Percentiles rank a stretch among this genome's conserved stretches.
phyloP scores from a whole-genome alignment of 2,113 vertebrate genomes.

The Erythrolamprus reginae region DNA sequence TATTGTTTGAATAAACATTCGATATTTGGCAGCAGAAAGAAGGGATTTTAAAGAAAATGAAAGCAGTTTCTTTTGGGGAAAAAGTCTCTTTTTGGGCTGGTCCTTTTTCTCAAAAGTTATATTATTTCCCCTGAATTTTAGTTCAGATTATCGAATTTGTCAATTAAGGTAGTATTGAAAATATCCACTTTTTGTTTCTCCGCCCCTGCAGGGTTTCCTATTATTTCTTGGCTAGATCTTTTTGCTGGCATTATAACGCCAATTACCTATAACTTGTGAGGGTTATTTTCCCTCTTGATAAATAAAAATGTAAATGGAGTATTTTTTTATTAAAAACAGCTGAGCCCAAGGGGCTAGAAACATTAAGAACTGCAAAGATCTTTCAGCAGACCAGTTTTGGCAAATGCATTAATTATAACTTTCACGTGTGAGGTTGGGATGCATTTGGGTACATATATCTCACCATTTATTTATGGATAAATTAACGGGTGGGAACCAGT shows the following conservation, averaged over 20 bases:
- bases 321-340: neutral
- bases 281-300: neutral
- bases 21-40: too few relatives aligned
- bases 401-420: neutral
- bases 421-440: neutral
- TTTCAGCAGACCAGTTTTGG: neutral
- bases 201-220: neutral
- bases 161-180: neutral
- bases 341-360: neutral
- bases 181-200: neutral
- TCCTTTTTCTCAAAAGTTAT: neutral
- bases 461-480: neutral
- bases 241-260: too few relatives aligned
- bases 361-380: too few relatives aligned
- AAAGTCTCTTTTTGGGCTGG: neutral
- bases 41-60: neutral
- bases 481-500: neutral
- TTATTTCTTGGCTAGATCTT: neutral
- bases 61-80: neutral
- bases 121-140: neutral
- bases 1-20: conserved; percentile 7
- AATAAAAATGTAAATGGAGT: neutral
- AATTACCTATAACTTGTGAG: neutral
- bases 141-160: neutral
- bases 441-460: neutral